These are phyloP conservation scores for Tragelaphus oryx DNA, from an alignment of 2,797 vertebrate genomes.

Conservation along the genomic window DNA sequence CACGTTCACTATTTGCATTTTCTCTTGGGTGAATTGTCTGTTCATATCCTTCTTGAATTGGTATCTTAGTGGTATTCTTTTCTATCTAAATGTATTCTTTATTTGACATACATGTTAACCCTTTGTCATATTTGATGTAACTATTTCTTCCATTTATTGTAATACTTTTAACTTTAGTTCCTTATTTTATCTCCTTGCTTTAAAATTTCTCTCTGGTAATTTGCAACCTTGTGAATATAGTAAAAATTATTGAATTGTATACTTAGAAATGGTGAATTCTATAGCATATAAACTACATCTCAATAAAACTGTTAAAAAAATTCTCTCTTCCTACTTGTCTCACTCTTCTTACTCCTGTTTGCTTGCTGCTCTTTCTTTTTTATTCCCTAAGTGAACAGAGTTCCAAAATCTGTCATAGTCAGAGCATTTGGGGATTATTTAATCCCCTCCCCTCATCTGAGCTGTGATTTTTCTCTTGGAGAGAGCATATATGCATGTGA, in stretches of 20 bases:
- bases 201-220: constrained; percentile 10
- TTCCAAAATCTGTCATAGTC: background rate
- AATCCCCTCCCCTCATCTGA: background rate
- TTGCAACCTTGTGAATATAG: background rate
- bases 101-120: background rate
- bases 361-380: background rate
- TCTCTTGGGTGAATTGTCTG: background rate
- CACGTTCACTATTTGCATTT: constrained; percentile 33
- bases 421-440: constrained; percentile 1
- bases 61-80: background rate
- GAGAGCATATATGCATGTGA: background rate
- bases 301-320: background rate
- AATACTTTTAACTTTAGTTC: constrained; percentile 18
- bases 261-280: background rate
- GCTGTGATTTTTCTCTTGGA: constrained; percentile 20
- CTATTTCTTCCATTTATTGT: constrained; percentile 25
- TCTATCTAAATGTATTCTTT: constrained; percentile 31
- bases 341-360: constrained; percentile 4
- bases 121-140: constrained; percentile 18
- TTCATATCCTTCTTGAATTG: background rate
- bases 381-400: background rate
- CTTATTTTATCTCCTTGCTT: constrained; percentile 25
- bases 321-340: background rate
- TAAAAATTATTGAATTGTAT: background rate
- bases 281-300: background rate